phyloP scores from a whole-genome alignment of 2,888 invertebrate genomes.

The Agrilus biguttatus region DNA sequence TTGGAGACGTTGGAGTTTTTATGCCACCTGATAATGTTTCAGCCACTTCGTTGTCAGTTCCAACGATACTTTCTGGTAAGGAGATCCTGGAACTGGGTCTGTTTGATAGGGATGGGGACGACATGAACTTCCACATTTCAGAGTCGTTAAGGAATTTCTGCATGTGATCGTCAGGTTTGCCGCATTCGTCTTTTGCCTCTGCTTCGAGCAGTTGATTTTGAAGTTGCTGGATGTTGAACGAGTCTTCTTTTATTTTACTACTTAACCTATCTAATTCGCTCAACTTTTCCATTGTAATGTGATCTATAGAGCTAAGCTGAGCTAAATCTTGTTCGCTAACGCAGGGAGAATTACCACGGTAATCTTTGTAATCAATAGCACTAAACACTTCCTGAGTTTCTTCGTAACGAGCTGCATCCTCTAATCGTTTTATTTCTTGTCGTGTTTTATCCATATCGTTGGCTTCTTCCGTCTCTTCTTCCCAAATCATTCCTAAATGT shows the following conservation, averaged over 20 bases:
- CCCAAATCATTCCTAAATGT: conserved; percentile 77
- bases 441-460: conserved; percentile 28
- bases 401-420: conserved; percentile 37
- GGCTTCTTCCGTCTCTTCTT: conserved; percentile 54
- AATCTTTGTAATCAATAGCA: conserved; percentile 65
- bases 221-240: conserved; percentile 60
- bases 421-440: conserved; percentile 26
- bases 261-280: conserved; percentile 65
- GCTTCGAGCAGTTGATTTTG: conserved; percentile 51
- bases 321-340: conserved; percentile 67
- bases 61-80: conserved; percentile 42
- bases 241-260: conserved; percentile 63
- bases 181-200: conserved; percentile 45
- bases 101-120: conserved; percentile 32
- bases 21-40: conserved; percentile 41
- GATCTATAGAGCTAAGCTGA: conserved; percentile 62
- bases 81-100: conserved; percentile 49
- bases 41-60: conserved; percentile 48
- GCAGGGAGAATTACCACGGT: conserved; percentile 58
- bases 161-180: conserved; percentile 53
- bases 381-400: conserved; percentile 54
- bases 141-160: conserved; percentile 47
- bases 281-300: conserved; percentile 63
- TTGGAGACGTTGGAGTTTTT: conserved; percentile 38
- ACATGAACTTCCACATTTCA: conserved; percentile 50